Conservation (phyloP, 1,140 invertebrate genomes). For the Agrypnia vestita region DNA sequence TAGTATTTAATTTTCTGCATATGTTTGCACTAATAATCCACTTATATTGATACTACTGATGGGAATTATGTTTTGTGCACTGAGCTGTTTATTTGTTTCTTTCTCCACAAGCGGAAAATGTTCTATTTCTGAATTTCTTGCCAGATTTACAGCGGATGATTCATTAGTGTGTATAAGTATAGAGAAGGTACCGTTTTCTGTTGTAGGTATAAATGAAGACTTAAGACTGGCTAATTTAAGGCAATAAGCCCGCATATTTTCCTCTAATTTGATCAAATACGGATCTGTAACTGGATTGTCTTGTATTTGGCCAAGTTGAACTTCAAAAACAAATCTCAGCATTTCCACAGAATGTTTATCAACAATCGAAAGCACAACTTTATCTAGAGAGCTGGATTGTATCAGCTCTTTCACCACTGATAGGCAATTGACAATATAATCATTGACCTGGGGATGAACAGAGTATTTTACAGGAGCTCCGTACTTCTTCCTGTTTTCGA, state of each 20-base stretch:
- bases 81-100: constrained; percentile 6
- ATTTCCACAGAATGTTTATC: constrained; percentile 64
- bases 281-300: constrained; percentile 69
- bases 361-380: constrained; percentile 70
- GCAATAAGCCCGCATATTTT: constrained; percentile 75
- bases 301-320: constrained; percentile 63
- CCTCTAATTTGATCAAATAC: constrained; percentile 76
- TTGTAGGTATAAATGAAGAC: constrained; percentile 70
- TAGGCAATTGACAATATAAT: constrained; percentile 75
- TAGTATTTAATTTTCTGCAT: constrained; percentile 1
- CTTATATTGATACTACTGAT: constrained; percentile 27
- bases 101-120: constrained; percentile 74
- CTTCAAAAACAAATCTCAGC: constrained; percentile 75
- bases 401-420: constrained; percentile 68
- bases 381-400: constrained; percentile 67
- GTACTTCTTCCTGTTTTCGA: constrained; percentile 75
- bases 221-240: constrained; percentile 71
- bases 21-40: constrained; percentile 33
- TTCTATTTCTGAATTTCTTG: constrained; percentile 71
- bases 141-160: constrained; percentile 69
- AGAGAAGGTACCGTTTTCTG: constrained; percentile 72
- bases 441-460: constrained; percentile 75
- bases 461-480: constrained; percentile 72
- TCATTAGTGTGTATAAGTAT: constrained; percentile 75
- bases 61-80: constrained; percentile 25